Evolutionary conservation across 1,140 invertebrate species (phyloP).

Genomic region (Diachasma alloeum): DNA sequence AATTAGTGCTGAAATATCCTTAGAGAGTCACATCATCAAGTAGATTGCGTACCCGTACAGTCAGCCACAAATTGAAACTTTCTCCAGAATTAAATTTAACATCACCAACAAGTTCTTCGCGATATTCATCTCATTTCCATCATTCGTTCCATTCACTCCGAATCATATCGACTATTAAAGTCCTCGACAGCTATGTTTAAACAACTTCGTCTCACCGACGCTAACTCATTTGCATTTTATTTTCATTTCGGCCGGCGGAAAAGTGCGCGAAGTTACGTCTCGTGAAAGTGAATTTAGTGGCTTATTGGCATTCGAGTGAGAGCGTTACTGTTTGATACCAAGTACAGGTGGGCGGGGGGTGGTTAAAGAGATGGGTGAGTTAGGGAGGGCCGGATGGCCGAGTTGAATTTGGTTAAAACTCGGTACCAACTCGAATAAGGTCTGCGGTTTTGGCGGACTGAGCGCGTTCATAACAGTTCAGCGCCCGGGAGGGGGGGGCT

Average conservation of each 20-base stretch:
- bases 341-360: neutral
- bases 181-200: too few species aligned
- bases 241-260: neutral
- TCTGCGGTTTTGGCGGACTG: neutral
- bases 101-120: too few species aligned
- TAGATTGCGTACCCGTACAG: too few species aligned
- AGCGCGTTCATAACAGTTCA: neutral
- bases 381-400: neutral
- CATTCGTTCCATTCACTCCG: too few species aligned
- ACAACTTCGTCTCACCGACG: too few species aligned
- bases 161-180: too few species aligned
- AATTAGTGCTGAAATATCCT: too few species aligned
- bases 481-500: neutral
- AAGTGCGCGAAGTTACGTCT: neutral
- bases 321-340: neutral
- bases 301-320: neutral
- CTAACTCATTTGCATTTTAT: neutral
- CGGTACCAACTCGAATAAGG: slow-evolving; percentile 25
- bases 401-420: slow-evolving; percentile 27
- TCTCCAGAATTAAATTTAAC: too few species aligned
- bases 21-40: too few species aligned
- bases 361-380: neutral
- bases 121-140: too few species aligned
- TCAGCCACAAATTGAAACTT: too few species aligned
- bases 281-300: neutral